These are phyloP conservation scores for Porites cylindrica DNA, from an alignment of 92 coral and sea anemone genomes.

Conservation along the genomic window DNA sequence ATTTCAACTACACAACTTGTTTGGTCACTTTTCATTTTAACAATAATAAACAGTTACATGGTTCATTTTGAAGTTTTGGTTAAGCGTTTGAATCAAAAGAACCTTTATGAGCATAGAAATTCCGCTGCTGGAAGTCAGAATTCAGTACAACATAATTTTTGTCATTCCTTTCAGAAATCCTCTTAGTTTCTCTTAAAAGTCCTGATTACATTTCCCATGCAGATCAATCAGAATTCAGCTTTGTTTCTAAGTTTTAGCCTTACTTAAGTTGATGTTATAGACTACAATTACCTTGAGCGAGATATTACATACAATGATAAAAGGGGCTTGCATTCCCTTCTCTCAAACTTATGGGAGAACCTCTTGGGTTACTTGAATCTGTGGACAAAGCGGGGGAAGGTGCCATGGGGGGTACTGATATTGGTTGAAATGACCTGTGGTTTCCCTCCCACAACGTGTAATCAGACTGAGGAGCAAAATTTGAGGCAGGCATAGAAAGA, in stretches of 20 bases:
- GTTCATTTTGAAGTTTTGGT: not conserved
- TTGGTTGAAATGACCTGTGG: conserved; percentile 25
- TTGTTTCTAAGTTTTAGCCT: too few species aligned
- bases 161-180: too few species aligned
- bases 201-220: too few species aligned
- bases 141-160: not conserved
- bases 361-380: conserved; percentile 22
- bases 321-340: conserved; percentile 34
- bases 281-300: not conserved
- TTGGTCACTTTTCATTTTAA: not conserved
- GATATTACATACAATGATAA: conserved; percentile 15
- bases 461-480: conserved; percentile 29
- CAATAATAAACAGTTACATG: too few species aligned
- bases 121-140: too few species aligned
- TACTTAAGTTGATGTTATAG: too few species aligned
- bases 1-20: conserved; percentile 22
- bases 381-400: conserved; percentile 28
- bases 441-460: conserved; percentile 29
- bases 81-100: too few species aligned
- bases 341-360: conserved; percentile 19
- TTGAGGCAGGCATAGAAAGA: conserved; percentile 15
- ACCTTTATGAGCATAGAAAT: too few species aligned
- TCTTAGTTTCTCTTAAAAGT: too few species aligned
- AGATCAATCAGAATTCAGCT: too few species aligned
- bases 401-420: conserved; percentile 11